phyloP scores from a whole-genome alignment of 2,113 vertebrate species.

The Rhea americana region DNA sequence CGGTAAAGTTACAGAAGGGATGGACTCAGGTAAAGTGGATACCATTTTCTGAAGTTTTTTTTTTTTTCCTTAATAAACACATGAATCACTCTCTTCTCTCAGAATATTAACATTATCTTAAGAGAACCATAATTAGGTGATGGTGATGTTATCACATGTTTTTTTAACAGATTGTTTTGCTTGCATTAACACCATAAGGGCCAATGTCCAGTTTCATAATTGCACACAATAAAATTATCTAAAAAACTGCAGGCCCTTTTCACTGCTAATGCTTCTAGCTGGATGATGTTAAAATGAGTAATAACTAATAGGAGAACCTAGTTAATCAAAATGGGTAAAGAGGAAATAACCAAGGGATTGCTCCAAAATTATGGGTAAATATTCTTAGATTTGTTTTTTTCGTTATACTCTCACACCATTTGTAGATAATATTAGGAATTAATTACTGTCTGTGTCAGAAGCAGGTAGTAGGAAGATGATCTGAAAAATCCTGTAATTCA shows the following conservation, averaged over 20 bases:
- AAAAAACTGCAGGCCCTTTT: neutral
- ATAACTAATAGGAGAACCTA: neutral
- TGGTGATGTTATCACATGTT: constrained; percentile 19
- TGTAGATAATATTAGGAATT: neutral
- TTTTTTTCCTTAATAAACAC: neutral
- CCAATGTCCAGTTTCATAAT: neutral
- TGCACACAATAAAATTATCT: neutral
- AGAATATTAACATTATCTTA: constrained; percentile 1
- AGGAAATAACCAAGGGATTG: neutral
- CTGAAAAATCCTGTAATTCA: neutral
- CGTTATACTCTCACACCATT: neutral
- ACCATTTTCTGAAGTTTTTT: neutral
- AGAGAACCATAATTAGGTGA: neutral
- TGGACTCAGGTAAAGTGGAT: neutral
- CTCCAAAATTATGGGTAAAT: neutral
- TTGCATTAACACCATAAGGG: neutral
- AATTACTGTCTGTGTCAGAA: neutral
- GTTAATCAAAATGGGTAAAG: neutral
- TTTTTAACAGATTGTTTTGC: neutral
- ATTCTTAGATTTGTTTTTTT: neutral
- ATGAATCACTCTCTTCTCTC: constrained; percentile 22
- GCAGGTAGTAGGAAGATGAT: neutral
- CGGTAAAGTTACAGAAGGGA: neutral
- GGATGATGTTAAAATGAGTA: neutral
- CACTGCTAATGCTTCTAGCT: neutral